Conservation (phyloP, 1,140 invertebrate genomes). For the Zaprionus inermis region DNA sequence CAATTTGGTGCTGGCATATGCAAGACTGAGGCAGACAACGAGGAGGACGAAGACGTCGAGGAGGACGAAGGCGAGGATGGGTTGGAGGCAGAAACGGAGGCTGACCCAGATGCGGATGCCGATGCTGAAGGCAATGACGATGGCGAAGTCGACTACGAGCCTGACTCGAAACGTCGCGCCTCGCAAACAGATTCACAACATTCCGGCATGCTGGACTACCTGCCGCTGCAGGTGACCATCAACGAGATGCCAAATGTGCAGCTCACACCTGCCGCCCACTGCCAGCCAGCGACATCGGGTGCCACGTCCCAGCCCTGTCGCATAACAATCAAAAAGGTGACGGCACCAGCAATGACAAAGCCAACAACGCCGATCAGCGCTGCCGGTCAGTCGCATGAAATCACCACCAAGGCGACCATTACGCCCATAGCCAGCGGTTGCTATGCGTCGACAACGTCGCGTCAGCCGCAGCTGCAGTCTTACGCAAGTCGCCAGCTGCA, state of each 20-base stretch:
- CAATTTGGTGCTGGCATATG: constrained; percentile 31
- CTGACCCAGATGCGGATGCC: constrained; percentile 14
- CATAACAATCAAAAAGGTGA: constrained; percentile 72
- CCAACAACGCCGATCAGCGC: background rate
- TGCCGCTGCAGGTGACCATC: constrained; percentile 70
- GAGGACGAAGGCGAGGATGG: constrained; percentile 27
- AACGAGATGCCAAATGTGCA: constrained; percentile 57
- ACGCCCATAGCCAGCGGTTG: constrained; percentile 55
- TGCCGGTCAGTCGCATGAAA: constrained; percentile 39
- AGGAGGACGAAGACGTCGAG: constrained; percentile 17
- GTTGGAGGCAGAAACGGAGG: constrained; percentile 24
- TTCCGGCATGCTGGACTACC: constrained; percentile 67
- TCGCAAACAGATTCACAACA: constrained; percentile 69
- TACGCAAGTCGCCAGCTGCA: constrained; percentile 36
- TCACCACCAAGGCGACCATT: constrained; percentile 68
- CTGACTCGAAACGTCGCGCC: constrained; percentile 45
- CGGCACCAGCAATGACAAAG: constrained; percentile 28
- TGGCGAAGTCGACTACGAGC: constrained; percentile 41
- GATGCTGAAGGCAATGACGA: constrained; percentile 20
- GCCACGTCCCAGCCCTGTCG: constrained; percentile 56
- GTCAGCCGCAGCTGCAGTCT: constrained; percentile 30
- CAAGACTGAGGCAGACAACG: constrained; percentile 38
- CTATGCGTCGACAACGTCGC: constrained; percentile 31
- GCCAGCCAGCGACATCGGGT: constrained; percentile 8
- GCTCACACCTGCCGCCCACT: constrained; percentile 22